A percentile compares a stretch with the other conserved stretches of the same genome.
phyloP scores from a whole-genome alignment of 2,888 invertebrate species.

The Mesorhabditis belari region DNA sequence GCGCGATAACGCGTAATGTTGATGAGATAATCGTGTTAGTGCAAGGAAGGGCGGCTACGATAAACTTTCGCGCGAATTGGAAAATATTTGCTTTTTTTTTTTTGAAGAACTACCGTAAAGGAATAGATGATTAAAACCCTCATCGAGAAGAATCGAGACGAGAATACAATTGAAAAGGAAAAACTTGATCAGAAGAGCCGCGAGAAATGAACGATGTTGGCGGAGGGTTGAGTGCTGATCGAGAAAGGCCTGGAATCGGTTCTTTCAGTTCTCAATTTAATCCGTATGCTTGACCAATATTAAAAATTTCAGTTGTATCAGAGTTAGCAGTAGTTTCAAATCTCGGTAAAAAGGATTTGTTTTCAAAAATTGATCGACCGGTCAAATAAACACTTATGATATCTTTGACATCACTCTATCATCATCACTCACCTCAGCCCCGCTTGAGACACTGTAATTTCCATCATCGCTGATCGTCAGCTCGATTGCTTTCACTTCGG shows the following conservation, averaged over 20 bases:
- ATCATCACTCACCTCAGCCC: neutral
- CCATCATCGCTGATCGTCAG: neutral
- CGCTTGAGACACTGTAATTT: neutral
- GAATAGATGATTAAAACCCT: neutral
- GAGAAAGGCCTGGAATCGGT: neutral
- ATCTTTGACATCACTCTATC: no score
- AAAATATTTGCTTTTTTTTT: no score
- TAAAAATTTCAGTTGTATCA: no score
- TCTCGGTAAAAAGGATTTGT: no score
- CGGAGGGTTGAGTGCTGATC: neutral
- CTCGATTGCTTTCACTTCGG: neutral
- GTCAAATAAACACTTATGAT: no score
- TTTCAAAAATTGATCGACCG: no score
- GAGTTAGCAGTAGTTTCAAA: no score
- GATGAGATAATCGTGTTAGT: no score
- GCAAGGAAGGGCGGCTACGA: no score
- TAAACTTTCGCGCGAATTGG: no score
- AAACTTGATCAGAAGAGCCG: neutral
- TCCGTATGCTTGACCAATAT: no score
- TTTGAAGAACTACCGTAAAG: neutral
- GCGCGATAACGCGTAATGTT: no score
- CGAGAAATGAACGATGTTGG: neutral
- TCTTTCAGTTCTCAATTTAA: neutral
- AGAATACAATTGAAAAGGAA: neutral
- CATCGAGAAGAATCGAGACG: neutral